Percentiles rank a stretch among this genome's conserved stretches.
Conservation (phyloP, 2,888 invertebrate genomes). For the Sesamia inferens region DNA sequence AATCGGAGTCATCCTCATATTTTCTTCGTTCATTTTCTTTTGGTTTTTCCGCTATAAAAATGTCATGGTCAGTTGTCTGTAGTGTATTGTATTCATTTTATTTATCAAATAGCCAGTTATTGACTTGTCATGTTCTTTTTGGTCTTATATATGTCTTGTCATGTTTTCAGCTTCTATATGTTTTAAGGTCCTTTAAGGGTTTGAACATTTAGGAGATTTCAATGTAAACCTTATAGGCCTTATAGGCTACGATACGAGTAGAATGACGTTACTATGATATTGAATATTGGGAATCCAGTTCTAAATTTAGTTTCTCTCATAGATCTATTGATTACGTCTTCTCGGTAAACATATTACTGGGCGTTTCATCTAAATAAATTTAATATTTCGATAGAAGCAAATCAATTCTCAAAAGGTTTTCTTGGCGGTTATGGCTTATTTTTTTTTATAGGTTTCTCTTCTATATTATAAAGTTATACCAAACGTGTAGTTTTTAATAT, state of each 20-base stretch:
- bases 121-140: conserved; percentile 41
- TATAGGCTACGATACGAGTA: not conserved
- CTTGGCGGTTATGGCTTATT: not conserved
- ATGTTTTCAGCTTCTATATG: not conserved
- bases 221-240: not conserved
- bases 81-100: conserved; percentile 64
- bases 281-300: not conserved
- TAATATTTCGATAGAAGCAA: conserved; percentile 1
- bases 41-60: conserved; percentile 47
- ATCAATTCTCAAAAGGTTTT: not conserved
- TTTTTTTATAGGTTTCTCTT: not conserved
- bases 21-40: conserved; percentile 28
- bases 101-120: conserved; percentile 57
- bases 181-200: not conserved
- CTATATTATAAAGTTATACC: not conserved
- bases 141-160: too few relatives aligned
- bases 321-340: conserved; percentile 5
- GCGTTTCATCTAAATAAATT: conserved; percentile 10
- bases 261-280: not conserved
- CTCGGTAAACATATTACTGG: conserved; percentile 3
- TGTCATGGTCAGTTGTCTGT: conserved; percentile 52
- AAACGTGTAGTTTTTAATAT: not conserved
- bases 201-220: not conserved
- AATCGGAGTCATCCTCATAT: conserved; percentile 23
- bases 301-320: conserved; percentile 18